Percentiles rank a stretch among this genome's conserved stretches.
Conservation (phyloP, 2,113 vertebrate genomes). For the Neolamprologus brichardi region DNA sequence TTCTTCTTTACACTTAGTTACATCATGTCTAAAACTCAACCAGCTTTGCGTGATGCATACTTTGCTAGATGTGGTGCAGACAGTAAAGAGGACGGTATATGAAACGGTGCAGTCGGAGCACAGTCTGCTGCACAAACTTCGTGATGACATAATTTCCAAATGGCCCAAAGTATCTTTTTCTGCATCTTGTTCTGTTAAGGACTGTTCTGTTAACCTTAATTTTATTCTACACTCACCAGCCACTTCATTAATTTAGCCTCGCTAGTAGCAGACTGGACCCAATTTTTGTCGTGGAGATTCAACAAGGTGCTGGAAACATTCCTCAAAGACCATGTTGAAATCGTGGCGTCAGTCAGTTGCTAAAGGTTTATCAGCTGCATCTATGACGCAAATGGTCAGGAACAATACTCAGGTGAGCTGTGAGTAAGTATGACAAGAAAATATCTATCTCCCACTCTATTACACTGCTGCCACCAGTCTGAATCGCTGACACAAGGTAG, state of each 20-base stretch:
- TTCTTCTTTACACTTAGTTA: conserved; percentile 5
- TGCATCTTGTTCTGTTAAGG: background rate
- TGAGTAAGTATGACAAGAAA: background rate
- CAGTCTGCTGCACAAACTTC: background rate
- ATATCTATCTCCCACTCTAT: background rate
- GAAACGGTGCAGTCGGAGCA: background rate
- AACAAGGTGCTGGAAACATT: background rate
- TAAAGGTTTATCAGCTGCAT: background rate
- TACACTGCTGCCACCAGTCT: background rate
- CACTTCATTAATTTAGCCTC: background rate
- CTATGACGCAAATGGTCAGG: background rate
- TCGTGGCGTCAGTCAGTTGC: background rate
- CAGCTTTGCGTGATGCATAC: background rate
- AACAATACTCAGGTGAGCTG: background rate
- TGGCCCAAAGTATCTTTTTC: background rate
- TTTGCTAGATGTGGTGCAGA: background rate
- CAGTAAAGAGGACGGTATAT: background rate
- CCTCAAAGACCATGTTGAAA: background rate
- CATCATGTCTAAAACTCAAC: background rate
- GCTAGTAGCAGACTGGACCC: background rate
- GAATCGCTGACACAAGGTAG: background rate
- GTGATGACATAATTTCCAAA: background rate
- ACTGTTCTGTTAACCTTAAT: background rate
- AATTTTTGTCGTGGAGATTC: background rate
- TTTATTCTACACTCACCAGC: background rate